Evolutionary conservation across 1,140 invertebrate species (phyloP), one percentile per base, ranked within the genome.

Genomic region (Bicyclus anynana): DNA sequence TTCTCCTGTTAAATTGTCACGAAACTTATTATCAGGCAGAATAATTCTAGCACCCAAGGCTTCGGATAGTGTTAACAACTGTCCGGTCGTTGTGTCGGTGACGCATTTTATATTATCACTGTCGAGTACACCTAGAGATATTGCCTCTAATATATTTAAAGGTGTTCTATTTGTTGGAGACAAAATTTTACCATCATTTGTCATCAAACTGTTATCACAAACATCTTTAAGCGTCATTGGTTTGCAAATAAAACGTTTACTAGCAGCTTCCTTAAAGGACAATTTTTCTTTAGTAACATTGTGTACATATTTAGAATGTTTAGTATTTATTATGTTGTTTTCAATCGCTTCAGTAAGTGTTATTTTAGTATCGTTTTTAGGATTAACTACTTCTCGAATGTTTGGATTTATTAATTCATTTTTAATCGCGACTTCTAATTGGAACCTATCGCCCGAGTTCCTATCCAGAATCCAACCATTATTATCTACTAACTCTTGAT

Each of bases 151-250:
- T 58, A 99, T 93, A 54, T 93, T 93, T 16, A 97, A 85, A 69
- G 94, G 93, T 5, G 91, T 89, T 58, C 93, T 92, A 65, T 95
- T 94, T 46, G 94, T 91, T 1, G 95, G 94, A 73, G 97, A 97
- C 18, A 92, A 90, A 53, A 99, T 94, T 69, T 91, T 92, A 48
- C 94, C 94, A 58, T 93, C 91, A 48, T 94, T 93, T 70, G 96
- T 94, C 63, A 97, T 91, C 47, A 97, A 89, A 65, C 95, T 93
- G 65, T 94, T 90, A 79, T 97, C 95, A 69, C 92, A 91, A 58
- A 94, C 93, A 69, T 98, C 97, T 87, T 97, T 96, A 5, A 99
- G 89, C 5, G 96, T 97, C 89, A 97, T 92, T 0, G 97, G 97
- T 89, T 96, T 97, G 16, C 93, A 91, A 57, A 99, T 95, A 23